Evolutionary conservation across 1,140 invertebrate genomes (phyloP).

Genomic region (Cecropterus lyciades): DNA sequence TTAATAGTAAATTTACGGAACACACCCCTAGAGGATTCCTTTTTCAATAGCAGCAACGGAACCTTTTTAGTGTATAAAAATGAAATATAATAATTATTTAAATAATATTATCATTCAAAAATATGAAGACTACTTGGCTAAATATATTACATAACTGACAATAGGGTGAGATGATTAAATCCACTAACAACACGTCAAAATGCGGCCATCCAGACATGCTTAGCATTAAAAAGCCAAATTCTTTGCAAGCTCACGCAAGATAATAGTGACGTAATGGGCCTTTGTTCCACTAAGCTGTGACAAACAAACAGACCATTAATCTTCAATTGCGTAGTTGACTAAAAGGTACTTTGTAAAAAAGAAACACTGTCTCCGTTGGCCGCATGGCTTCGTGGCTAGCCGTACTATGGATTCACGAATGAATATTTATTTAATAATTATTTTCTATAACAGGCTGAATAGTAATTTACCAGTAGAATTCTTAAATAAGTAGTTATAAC

Average conservation of each 20-base stretch:
- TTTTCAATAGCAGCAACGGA: neutral
- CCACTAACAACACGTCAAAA: neutral
- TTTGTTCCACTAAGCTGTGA: conserved; percentile 19
- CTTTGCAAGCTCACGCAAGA: conserved; percentile 2
- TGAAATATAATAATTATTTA: no score
- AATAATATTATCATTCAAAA: no score
- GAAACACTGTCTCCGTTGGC: conserved; percentile 27
- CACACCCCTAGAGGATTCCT: neutral
- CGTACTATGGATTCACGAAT: conserved; percentile 11
- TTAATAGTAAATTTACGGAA: conserved; percentile 16
- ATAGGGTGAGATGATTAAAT: neutral
- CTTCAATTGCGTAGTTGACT: conserved; percentile 29
- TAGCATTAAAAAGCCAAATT: conserved; percentile 5
- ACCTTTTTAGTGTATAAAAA: no score
- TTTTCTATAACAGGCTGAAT: neutral
- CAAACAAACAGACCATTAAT: conserved; percentile 17
- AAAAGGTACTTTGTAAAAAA: conserved; percentile 25
- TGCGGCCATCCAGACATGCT: neutral
- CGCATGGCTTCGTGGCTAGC: conserved; percentile 8
- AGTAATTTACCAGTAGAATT: no score
- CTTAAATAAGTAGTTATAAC: no score
- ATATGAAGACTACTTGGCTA: no score
- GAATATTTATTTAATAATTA: neutral
- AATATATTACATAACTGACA: no score
- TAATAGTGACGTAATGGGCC: conserved; percentile 5